A percentile compares a stretch with the other conserved stretches of the same genome.
phyloP scores from a whole-genome alignment of 2,113 vertebrate species.

The Leptosomus discolor region DNA sequence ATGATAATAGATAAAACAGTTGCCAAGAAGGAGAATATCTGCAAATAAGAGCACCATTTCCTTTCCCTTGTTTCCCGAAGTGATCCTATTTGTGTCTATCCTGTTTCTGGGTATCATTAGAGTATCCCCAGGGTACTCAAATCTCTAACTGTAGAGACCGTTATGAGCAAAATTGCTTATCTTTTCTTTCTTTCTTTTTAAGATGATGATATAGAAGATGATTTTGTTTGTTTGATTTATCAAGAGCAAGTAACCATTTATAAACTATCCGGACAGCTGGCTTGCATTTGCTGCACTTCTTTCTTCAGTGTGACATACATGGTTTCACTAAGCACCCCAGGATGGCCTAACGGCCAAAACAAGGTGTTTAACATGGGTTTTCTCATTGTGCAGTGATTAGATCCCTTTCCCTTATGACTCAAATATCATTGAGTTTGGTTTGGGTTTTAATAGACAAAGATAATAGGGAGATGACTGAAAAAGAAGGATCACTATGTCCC shows the following conservation, averaged over 20 bases:
- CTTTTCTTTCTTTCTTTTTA: background rate
- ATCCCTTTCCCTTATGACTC: background rate
- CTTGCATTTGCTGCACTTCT: background rate
- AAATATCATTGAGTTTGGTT: background rate
- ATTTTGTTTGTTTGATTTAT: background rate
- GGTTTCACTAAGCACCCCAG: background rate
- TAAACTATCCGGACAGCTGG: constrained; percentile 2
- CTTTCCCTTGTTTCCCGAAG: background rate
- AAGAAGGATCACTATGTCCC: background rate
- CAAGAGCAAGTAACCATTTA: background rate
- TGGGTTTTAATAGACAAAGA: background rate
- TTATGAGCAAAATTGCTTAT: background rate
- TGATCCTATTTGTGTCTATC: background rate
- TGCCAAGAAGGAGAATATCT: background rate
- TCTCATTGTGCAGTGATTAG: constrained; percentile 2
- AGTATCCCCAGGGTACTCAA: background rate
- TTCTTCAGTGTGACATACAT: background rate
- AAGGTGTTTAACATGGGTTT: constrained; percentile 1
- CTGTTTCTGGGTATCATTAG: background rate
- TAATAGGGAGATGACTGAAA: background rate
- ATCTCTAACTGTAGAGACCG: background rate
- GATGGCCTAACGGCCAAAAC: background rate
- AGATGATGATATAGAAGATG: background rate
- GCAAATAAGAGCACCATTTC: background rate
- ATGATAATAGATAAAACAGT: background rate